Base-by-base conservation (phyloP, 2,888 invertebrate genomes). In the Neocrepidodera transversa region DNA sequence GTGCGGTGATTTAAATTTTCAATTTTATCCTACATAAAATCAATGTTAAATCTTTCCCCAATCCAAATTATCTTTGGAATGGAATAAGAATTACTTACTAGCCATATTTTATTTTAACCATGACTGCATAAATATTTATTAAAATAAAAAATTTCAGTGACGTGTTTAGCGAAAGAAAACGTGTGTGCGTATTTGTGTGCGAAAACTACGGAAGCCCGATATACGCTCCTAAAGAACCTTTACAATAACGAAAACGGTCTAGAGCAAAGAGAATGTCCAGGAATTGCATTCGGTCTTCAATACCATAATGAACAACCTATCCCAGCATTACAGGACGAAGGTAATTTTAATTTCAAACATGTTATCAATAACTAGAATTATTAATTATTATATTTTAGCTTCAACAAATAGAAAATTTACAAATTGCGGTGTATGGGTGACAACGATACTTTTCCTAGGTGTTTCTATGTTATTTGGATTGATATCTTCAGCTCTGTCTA, bases 391-490 rank as follows among this genome's bases (percentile, higher is more conserved):
- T n/a, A n/a, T n/a, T n/a, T n/a, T n/a, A n/a, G n/a, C n/a, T n/a
- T 23, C 60, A 63, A 62, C 42, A 48, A 65, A 72, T 18, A 62
- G 60, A 47, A 59, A 58, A 43, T 80, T 78, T 66, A 73, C 81
- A 18, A 79, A 80, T 51, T 76, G 79, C 8, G 81, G 79, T 3
- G 69, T 85, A 18, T 87, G 85, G 82, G 72, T 86, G 2, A 75
- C 81, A n/a, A 84, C 85, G 1, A 78, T 87, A 11, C 68, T 85
- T 2, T 83, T 84, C 70, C 69, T 85, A 10, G 72, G 80, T 8
- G 66, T 85, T 23, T 82, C 83, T 0, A 80, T 84, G 35, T 63
- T 82, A 1, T 82, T 85, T 65, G 81, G 83, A 0, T 71, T 82
- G 47, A 65, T 82, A 11, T 76, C 82, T 1, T 75, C 82, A 8